Evolutionary conservation across 2,113 vertebrate genomes (phyloP).

Genomic region (Circaetus cinerascens): DNA sequence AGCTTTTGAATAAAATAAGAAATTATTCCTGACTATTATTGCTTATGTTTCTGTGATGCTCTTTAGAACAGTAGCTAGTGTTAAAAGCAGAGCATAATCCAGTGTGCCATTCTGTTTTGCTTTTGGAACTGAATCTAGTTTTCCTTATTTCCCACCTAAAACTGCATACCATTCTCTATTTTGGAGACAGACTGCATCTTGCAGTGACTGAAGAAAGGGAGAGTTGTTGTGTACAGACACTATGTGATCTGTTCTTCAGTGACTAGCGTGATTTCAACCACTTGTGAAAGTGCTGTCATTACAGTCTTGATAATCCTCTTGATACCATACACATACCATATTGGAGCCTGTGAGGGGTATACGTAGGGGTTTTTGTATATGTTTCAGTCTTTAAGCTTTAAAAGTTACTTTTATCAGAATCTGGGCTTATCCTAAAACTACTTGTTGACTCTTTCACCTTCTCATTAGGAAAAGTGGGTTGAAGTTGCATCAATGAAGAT

Average conservation of each 20-base stretch:
- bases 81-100: background rate
- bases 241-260: background rate
- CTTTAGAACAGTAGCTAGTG: background rate
- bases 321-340: background rate
- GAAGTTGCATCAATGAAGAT: constrained; percentile 91
- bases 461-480: constrained; percentile 89
- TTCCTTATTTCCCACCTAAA: background rate
- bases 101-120: background rate
- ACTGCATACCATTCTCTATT: background rate
- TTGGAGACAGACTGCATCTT: background rate
- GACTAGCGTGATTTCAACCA: background rate
- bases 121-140: background rate
- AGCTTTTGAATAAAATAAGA: background rate
- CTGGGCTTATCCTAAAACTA: background rate
- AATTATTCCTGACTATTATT: background rate
- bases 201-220: background rate
- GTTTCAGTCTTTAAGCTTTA: background rate
- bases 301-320: background rate
- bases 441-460: background rate
- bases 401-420: background rate
- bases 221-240: background rate
- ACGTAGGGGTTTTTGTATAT: background rate
- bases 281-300: background rate
- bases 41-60: background rate
- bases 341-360: background rate